Conservation (phyloP, 2,113 vertebrate species). For the Platysteira castanea region DNA sequence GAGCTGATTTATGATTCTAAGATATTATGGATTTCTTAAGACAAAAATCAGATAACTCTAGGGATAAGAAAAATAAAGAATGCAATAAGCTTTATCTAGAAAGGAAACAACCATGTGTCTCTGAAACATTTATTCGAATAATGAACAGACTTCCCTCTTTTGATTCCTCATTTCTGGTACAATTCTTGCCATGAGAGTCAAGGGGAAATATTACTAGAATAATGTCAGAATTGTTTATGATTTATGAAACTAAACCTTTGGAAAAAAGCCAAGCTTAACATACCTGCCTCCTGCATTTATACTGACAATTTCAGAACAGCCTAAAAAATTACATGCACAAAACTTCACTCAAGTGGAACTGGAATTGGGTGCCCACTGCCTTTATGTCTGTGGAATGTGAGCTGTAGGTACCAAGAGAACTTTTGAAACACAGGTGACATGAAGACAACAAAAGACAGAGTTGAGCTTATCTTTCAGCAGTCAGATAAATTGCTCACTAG, state of each 20-base stretch:
- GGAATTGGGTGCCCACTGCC: neutral
- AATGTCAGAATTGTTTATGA: neutral
- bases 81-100: neutral
- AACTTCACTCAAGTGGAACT: neutral
- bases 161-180: neutral
- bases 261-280: neutral
- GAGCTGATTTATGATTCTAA: neutral
- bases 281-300: neutral
- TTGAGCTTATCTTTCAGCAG: neutral
- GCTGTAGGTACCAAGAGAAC: neutral
- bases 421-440: neutral
- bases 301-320: neutral
- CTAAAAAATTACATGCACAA: neutral
- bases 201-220: neutral
- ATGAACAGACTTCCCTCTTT: neutral
- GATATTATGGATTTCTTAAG: neutral
- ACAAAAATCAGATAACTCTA: neutral
- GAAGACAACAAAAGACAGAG: neutral
- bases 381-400: neutral
- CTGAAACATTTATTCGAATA: neutral
- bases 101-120: neutral
- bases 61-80: neutral
- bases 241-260: neutral
- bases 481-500: neutral
- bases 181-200: neutral